Conservation (phyloP, 1,140 invertebrate genomes). For the Tribolium madens region DNA sequence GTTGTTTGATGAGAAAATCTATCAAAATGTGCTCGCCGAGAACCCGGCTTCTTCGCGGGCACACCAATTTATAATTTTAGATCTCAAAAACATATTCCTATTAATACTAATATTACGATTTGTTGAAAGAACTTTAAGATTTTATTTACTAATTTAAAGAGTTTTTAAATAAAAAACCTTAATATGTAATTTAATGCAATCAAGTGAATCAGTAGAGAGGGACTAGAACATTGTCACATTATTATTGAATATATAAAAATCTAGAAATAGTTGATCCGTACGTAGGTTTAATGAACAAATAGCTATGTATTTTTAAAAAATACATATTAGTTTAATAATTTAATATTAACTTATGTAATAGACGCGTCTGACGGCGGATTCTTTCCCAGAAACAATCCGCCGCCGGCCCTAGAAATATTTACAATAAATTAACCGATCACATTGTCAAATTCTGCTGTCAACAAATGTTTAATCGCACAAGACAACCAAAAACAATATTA, state of each 20-base stretch:
- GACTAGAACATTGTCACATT: slow-evolving; percentile 60
- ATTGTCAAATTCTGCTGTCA: slow-evolving; percentile 47
- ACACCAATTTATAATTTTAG: slow-evolving; percentile 42
- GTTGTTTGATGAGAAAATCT: slow-evolving; percentile 44
- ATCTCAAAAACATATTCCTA: slow-evolving; percentile 49
- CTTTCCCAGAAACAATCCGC: background rate
- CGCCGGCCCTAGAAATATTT: slow-evolving; percentile 22
- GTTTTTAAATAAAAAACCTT: slow-evolving; percentile 44
- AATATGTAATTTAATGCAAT: slow-evolving; percentile 57
- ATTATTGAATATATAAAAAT: slow-evolving; percentile 61
- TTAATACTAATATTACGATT: slow-evolving; percentile 43
- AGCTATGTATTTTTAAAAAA: slow-evolving; percentile 60
- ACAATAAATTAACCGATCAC: slow-evolving; percentile 44
- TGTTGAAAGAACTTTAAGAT: slow-evolving; percentile 45
- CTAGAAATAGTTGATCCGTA: slow-evolving; percentile 62
- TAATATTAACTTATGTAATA: slow-evolving; percentile 49
- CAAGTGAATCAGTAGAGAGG: slow-evolving; percentile 58
- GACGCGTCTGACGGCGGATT: background rate
- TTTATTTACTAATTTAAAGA: slow-evolving; percentile 51
- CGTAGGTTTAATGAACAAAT: slow-evolving; percentile 60
- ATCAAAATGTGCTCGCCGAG: slow-evolving; percentile 38
- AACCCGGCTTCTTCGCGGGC: slow-evolving; percentile 37
- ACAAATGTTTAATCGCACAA: slow-evolving; percentile 49
- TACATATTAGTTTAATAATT: slow-evolving; percentile 59
- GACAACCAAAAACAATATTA: slow-evolving; percentile 22